Base-by-base conservation (phyloP, 2,888 invertebrate species). In the Lasioglossum leucozonium region DNA sequence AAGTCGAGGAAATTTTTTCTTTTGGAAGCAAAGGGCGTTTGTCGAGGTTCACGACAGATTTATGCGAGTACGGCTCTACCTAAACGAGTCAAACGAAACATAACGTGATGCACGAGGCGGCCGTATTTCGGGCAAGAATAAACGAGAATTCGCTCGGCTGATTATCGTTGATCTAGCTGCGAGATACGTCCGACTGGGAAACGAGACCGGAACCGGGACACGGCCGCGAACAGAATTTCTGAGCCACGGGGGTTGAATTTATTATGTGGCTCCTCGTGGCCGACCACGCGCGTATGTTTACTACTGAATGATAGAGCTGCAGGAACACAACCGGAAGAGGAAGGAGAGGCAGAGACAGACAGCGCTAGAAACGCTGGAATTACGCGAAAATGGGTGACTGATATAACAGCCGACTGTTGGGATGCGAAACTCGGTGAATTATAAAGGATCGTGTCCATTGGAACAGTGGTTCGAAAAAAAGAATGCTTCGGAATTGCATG, bases 211-310 rank as follows among this genome's bases (percentile, higher is more conserved):
- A 44, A 77, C 58, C 76, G 47, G 51, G 72, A 77, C 72, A 76
- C 82, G 72, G 30, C 34, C 51, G 51, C 75, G 40, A 40, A 44
- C 69, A 47, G 37, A 80, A 83, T 78, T 58, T 77, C 75, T 72
- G 72, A 72, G 51, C 30, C 71, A 34, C 65, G 76, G 18, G 26
- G 18, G 40, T 73, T 76, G 47, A 89, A 89, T 87, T 84, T 85
- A 87, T 86, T 81, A 82, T 44, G 83, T 77, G 82, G 73, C 79
- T 80, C 44, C 77, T 79, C 85, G 69, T 30, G 90, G 77, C 84
- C 55, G 87, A 84, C 90, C 88, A 86, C 67, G 62, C 83, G 81
- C 81, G 77, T 84, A 82, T 79, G 77, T 87, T 86, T 85, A 87
- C 90, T 81, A 90, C 90, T 90, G 82, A 78, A 74, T 74, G 84